Evolutionary conservation across 2,888 invertebrate species (phyloP).

Genomic region (Caenorhabditis imperialis): DNA sequence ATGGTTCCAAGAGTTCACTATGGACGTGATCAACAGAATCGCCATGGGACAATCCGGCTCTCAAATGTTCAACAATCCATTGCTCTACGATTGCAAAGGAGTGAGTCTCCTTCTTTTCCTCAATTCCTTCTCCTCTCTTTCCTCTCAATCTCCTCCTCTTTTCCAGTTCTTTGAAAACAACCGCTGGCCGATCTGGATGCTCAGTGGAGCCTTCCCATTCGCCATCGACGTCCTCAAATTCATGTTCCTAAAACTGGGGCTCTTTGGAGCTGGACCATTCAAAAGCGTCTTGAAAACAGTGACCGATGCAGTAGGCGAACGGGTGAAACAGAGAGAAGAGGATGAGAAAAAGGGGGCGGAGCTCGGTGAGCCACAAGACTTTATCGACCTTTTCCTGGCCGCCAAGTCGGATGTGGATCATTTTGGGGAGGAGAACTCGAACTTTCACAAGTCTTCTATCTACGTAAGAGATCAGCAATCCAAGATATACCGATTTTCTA

Average conservation of each 20-base stretch:
- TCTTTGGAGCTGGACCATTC: conserved; percentile 20
- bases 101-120: too few species aligned
- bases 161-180: conserved; percentile 33
- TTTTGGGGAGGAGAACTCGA: background rate
- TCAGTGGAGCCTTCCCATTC: conserved; percentile 22
- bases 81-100: conserved; percentile 17
- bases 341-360: conserved; percentile 31
- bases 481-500: background rate
- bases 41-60: conserved; percentile 78
- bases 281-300: conserved; percentile 18
- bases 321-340: conserved; percentile 41
- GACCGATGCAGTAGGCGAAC: conserved; percentile 19
- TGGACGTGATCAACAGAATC: conserved; percentile 81
- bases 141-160: background rate
- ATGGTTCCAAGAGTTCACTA: conserved; percentile 80
- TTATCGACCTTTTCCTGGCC: conserved; percentile 66
- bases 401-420: conserved; percentile 39
- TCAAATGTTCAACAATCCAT: conserved; percentile 36
- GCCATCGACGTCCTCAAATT: conserved; percentile 5
- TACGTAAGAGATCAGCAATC: background rate
- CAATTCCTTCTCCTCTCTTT: too few species aligned
- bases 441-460: background rate
- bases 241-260: conserved; percentile 4
- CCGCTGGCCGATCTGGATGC: conserved; percentile 26
- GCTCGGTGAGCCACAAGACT: conserved; percentile 44